Evolutionary conservation across 1,140 invertebrate genomes (phyloP).

Genomic region (Psix sp.): DNA sequence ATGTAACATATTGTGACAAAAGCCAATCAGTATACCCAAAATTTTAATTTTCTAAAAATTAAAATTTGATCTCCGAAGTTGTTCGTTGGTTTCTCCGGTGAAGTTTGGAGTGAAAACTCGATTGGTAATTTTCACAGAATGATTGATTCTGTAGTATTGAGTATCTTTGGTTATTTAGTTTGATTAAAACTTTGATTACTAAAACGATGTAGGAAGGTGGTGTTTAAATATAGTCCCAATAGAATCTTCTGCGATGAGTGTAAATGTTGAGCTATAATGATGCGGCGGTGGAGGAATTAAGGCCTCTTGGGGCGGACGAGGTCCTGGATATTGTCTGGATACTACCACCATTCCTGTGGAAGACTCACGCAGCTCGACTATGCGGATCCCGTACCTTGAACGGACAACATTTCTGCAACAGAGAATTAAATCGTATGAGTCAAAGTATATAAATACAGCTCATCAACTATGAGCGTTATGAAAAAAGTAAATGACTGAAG

Average conservation of each 20-base stretch:
- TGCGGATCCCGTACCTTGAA: constrained; percentile 77
- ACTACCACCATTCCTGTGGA: constrained; percentile 71
- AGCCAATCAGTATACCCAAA: too few relatives aligned
- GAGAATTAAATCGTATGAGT: not conserved
- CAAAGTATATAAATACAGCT: not conserved
- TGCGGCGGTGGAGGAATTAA: constrained; percentile 68
- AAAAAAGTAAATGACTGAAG: constrained; percentile 15
- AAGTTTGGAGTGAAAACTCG: too few relatives aligned
- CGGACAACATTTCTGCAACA: constrained; percentile 76
- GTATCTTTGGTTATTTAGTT: not conserved
- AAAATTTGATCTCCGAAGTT: too few relatives aligned
- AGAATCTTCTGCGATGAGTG: constrained; percentile 74
- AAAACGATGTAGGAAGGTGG: constrained; percentile 72
- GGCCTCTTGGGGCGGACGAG: constrained; percentile 69
- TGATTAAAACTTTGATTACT: too few relatives aligned
- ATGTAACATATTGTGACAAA: too few relatives aligned
- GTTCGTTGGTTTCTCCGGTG: too few relatives aligned
- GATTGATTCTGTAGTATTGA: not conserved
- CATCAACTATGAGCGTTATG: not conserved
- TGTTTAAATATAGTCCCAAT: constrained; percentile 75
- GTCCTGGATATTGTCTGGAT: constrained; percentile 71
- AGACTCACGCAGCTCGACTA: constrained; percentile 79
- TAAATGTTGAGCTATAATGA: constrained; percentile 65
- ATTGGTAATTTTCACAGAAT: too few relatives aligned
- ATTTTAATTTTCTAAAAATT: too few relatives aligned